Evolutionary conservation across 2,888 invertebrate genomes (phyloP).

Genomic region (Troilus luridus): DNA sequence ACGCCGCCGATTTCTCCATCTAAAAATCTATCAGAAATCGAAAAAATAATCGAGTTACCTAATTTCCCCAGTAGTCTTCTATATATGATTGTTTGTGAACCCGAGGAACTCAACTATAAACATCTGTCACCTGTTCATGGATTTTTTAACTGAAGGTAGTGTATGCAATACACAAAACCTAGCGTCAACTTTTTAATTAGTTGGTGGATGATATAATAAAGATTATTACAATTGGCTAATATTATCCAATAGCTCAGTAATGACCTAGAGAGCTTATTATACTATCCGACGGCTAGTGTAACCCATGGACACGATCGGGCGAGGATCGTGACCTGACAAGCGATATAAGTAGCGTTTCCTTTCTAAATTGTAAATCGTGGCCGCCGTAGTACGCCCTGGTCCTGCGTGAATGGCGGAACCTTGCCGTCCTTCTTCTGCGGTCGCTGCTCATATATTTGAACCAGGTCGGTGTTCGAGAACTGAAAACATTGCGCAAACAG

Average conservation of each 20-base stretch:
- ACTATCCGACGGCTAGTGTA: neutral
- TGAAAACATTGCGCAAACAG: neutral
- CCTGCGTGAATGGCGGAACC: slow-evolving; percentile 25
- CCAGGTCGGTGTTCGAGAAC: neutral
- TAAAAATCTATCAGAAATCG: too few species aligned
- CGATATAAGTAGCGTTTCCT: slow-evolving; percentile 25
- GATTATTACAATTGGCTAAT: neutral
- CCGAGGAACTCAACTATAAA: too few species aligned
- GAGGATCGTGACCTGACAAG: neutral
- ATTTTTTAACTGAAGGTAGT: too few species aligned
- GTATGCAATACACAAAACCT: too few species aligned
- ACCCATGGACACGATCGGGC: neutral
- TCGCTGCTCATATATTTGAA: neutral
- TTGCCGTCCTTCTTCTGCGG: neutral
- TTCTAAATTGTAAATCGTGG: slow-evolving; percentile 40
- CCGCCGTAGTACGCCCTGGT: neutral
- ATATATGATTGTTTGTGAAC: too few species aligned
- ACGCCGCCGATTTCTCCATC: too few species aligned
- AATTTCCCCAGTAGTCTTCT: too few species aligned
- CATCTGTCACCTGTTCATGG: too few species aligned
- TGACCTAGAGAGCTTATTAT: neutral
- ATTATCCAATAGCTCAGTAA: neutral
- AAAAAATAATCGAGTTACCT: too few species aligned
- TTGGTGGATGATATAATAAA: too few species aligned
- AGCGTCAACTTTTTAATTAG: neutral